Conservation (phyloP, 2,113 vertebrate species). For the Platycercus adscitus region DNA sequence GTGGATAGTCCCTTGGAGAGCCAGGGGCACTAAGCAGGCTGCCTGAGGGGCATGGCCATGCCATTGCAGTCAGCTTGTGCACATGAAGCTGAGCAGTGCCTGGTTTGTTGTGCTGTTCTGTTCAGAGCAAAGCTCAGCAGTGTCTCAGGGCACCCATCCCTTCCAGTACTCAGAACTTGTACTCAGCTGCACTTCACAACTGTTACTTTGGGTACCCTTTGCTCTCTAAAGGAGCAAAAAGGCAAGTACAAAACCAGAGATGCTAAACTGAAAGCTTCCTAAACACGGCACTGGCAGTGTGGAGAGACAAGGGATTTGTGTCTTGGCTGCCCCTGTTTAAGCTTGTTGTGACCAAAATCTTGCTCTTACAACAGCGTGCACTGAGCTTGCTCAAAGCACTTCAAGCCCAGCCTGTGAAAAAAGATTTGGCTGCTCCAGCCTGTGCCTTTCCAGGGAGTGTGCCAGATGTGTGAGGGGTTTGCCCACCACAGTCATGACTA, state of each 20-base stretch:
- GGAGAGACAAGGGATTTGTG: neutral
- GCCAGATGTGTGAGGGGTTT: neutral
- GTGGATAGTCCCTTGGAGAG: neutral
- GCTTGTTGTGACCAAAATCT: neutral
- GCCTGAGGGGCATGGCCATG: fast-evolving
- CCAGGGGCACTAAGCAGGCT: neutral
- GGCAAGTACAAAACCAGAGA: neutral
- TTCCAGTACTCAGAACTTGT: neutral
- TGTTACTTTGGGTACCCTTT: neutral
- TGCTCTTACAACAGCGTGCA: neutral
- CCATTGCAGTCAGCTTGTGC: neutral
- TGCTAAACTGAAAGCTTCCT: neutral
- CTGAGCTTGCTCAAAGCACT: neutral
- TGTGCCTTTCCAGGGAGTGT: neutral
- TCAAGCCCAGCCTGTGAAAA: neutral
- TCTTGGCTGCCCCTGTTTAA: neutral
- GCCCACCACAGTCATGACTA: fast-evolving
- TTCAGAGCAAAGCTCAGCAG: neutral
- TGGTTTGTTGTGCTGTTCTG: neutral
- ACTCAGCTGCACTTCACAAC: neutral
- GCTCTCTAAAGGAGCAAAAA: neutral
- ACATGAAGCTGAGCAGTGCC: neutral
- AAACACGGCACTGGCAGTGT: neutral
- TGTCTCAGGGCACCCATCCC: neutral
- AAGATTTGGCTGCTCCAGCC: neutral